Base-by-base conservation (phyloP, 2,888 invertebrate genomes). In the Spicauda simplicius region DNA sequence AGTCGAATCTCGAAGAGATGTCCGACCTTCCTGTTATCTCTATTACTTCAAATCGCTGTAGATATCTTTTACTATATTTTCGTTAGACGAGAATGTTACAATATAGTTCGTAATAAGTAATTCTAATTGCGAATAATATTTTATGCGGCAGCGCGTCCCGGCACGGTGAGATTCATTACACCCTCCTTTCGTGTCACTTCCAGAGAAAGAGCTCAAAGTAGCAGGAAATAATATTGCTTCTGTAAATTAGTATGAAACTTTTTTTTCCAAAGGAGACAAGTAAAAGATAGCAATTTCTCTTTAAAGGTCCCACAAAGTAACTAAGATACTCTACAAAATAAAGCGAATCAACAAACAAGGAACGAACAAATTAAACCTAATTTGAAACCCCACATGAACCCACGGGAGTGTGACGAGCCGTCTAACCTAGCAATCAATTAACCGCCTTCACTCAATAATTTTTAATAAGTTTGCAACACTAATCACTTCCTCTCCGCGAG, bases 381-480 rank as follows among this genome's bases (percentile, higher is more conserved):
- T 55, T 66, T 55, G 30, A 45, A 16, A 45, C 48, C 50, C 20
- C 41, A 30, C 16, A 56, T n/a, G 18, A 48, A 58, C 50, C 55
- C 67, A 53, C 71, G 74, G 74, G 73, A 76, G 79, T 80, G 79
- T 83, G 79, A 81, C 79, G 78, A 73, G 81, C 80, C 78, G 80
- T 82, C 80, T 78, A 74, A 79, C 72, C 71, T 71, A 80, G 77
- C 82, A 82, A 90, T 91, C 89, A 91, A 92, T 92, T 91, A 91
- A 78, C 80, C 74, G 85, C 86, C 91, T 88, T 92, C 92, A 90
- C 91, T 92, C 90, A 90, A 85, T 92, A 91, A 90, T 92, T 91
- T 91, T 91, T 92, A 92, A 91, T 90, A 92, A 91, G 85, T 89
- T 86, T 80, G 83, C 83, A 84, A 81, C 85, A 90, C 92, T 92